phyloP scores from a whole-genome alignment of 2,888 invertebrate species.

The Sinohyriopsis cumingii region DNA sequence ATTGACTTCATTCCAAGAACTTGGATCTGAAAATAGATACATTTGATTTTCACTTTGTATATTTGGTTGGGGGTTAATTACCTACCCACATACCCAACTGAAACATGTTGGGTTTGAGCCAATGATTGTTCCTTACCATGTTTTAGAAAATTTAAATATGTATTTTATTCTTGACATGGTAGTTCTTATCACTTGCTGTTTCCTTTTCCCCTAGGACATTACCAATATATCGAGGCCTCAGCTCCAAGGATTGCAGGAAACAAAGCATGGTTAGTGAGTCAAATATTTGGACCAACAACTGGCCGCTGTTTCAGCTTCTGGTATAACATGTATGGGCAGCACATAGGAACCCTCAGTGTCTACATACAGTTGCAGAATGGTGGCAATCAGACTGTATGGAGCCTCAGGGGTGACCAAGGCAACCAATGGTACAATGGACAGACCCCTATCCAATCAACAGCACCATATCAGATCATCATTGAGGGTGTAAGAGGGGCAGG shows the following conservation, averaged over 20 bases:
- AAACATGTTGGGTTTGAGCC: too few relatives aligned
- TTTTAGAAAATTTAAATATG: too few relatives aligned
- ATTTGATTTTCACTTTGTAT: too few relatives aligned
- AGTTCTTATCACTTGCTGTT: not conserved
- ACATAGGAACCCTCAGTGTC: slow-evolving; percentile 53
- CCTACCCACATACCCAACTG: too few relatives aligned
- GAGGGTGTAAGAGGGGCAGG: slow-evolving; percentile 59
- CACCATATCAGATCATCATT: slow-evolving; percentile 50
- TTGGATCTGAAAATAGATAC: too few relatives aligned
- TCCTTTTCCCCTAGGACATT: slow-evolving; percentile 43
- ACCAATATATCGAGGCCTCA: slow-evolving; percentile 57
- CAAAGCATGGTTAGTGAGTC: slow-evolving; percentile 51
- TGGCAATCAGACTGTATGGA: slow-evolving; percentile 53
- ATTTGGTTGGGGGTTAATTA: too few relatives aligned
- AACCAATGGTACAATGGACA: slow-evolving; percentile 58
- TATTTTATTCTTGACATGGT: too few relatives aligned
- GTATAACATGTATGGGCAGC: slow-evolving; percentile 53
- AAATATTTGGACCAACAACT: slow-evolving; percentile 42
- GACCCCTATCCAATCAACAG: slow-evolving; percentile 45
- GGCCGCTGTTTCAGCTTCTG: slow-evolving; percentile 56
- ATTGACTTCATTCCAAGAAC: too few relatives aligned
- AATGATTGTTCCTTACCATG: too few relatives aligned
- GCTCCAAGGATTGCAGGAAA: slow-evolving; percentile 50
- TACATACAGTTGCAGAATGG: slow-evolving; percentile 34
- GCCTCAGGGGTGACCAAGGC: slow-evolving; percentile 55